Percentiles rank a stretch among this genome's conserved stretches.
Conservation (phyloP, 2,888 invertebrate species). For the Imbricaverruca yamaguchii region DNA sequence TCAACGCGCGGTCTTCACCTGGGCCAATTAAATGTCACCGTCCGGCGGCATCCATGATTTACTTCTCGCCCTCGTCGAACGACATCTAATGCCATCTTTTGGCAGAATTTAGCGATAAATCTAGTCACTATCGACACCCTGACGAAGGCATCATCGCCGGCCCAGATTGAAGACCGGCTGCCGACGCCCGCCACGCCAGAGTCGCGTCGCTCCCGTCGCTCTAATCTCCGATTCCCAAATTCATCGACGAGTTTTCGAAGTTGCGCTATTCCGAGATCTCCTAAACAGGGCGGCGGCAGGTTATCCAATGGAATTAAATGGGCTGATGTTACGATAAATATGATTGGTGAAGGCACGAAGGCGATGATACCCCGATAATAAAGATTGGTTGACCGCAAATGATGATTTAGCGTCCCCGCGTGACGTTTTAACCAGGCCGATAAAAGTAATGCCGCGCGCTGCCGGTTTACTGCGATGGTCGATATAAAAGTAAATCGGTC, state of each 20-base stretch:
- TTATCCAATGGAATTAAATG: constrained; percentile 21
- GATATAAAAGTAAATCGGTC: neutral
- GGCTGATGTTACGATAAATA: constrained; percentile 19
- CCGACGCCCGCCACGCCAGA: neutral
- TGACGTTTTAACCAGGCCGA: constrained; percentile 1
- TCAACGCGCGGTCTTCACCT: too few relatives aligned
- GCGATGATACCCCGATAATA: constrained; percentile 21
- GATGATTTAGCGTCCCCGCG: constrained; percentile 15
- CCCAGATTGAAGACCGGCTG: neutral
- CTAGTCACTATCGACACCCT: constrained; percentile 1
- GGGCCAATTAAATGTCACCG: neutral
- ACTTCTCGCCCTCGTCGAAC: neutral
- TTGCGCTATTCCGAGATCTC: neutral
- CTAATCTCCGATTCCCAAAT: constrained; percentile 10
- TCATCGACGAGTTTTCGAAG: constrained; percentile 15
- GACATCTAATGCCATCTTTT: constrained; percentile 14
- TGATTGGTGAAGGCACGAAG: constrained; percentile 9
- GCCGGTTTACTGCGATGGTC: constrained; percentile 4
- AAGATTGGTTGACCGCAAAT: constrained; percentile 21
- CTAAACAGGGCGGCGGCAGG: constrained; percentile 6
- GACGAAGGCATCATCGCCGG: constrained; percentile 15
- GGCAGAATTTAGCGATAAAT: constrained; percentile 19
- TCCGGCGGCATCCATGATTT: neutral
- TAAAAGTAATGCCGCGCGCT: neutral
- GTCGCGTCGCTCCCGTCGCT: neutral